Base-by-base conservation (phyloP, 2,888 invertebrate genomes). In the Cephus runcator region DNA sequence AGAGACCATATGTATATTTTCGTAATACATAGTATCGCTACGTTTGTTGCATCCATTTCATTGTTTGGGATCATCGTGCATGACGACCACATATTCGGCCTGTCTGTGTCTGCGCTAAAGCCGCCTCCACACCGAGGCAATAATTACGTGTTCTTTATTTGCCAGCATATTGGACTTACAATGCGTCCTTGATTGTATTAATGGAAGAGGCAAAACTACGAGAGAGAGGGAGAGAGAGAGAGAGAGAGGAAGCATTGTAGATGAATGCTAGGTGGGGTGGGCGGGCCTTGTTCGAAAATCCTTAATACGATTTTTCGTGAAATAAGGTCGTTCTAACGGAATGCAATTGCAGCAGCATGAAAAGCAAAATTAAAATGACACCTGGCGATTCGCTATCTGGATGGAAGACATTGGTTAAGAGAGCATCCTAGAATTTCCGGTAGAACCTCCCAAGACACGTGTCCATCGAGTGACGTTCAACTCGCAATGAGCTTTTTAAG, bases 51-150 rank as follows among this genome's bases (percentile, higher is more conserved):
- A 87, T 87, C 86, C 86, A 84, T 84, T 86, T 87, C 85, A 88
- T 90, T 90, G 89, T 89, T 87, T 85, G 86, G 85, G 87, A 84
- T 86, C 88, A 88, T 82, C 84, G 83, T 86, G 88, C 89, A 87
- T 89, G 87, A 88, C 89, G 89, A 81, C 79, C 82, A n/a, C 69
- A n/a, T 69, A 69, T 69, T 69, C 69, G 30, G 69, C 31, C 69
- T 30, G 11, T 36, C 3, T 36, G 12, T 36, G 36, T 36, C 12
- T 4, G 36, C 12, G 36, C 36, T 36, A 36, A 36, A 36, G 12
- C 36, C 12, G 12, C 36, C 36, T 36, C 12, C 36, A 36, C 36
- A 36, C 36, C 36, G 36, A 36, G 36, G 4, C 36, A 36, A 12
- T 36, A 36, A 36, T 36, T 36, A 4, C 36, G 36, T 36, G 3